Evolutionary conservation across 2,113 vertebrate genomes (phyloP), one percentile per base, ranked within the genome.

Genomic region (Pungitius pungitius): DNA sequence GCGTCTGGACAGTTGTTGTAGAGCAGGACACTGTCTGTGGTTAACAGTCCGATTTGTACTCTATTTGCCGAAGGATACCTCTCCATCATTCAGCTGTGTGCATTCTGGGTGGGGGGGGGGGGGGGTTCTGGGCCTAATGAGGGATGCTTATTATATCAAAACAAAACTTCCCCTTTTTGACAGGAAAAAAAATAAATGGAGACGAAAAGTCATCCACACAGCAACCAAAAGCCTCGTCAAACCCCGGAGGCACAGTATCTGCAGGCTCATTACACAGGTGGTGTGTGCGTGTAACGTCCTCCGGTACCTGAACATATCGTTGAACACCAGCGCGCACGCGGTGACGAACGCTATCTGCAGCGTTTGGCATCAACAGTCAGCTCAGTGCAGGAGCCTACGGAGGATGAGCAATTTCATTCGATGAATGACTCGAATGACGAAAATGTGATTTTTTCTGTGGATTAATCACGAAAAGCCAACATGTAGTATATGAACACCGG

Each of bases 181-280:
- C 35, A 61, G 63, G 14, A 55, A 73, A 78, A 63, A 84, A 1
- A 35, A 35, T 62, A 1, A 26, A 74, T 47, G 13, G n/a, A 43
- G 40, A 30, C 7, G 2, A n/a, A n/a, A n/a, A n/a, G n/a, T n/a
- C n/a, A n/a, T n/a, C n/a, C n/a, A n/a, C n/a, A n/a, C n/a, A 66
- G 71, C 22, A 24, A 58, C 55, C 75, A 45, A 74, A n/a, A 35
- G 37, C 11, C 33, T 40, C 8, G 8, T 63, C 68, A 74, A 17
- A 73, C 35, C 55, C 57, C 69, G 39, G 47, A 73, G 84, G 51
- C 49, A 11, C 18, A 74, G 24, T 49, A 54, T 63, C 77, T 68
- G 58, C 83, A 26, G 73, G 73, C 51, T 76, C 78, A 58, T 54
- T 72, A 81, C 20, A 55, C 45, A 39, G 67, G 47, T 72, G 18